Base-by-base conservation (phyloP, 1,140 invertebrate species). In the Pseudoatta argentina region DNA sequence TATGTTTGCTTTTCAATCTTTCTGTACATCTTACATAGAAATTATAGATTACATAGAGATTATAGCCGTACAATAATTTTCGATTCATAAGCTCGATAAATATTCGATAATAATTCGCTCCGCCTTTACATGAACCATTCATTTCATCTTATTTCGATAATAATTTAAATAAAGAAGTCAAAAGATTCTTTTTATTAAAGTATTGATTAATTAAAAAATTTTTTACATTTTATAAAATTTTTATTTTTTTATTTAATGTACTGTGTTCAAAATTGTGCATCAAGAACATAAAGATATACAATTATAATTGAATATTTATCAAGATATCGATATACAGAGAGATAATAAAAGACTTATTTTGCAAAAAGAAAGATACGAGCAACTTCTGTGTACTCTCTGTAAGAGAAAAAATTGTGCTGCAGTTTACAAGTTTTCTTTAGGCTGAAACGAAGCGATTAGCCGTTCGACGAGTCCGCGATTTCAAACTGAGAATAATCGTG, bases 1-100 rank as follows among this genome's bases (percentile, higher is more conserved):
- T 69, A 14, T 81, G 21, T 57, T 12, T 71, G 53, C 78, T 21
- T 27, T 67, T 81, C 21, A 51, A 81, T 81, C 64, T 71, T 71
- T 57, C 78, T 57, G 48, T 44, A 81, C 4, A 44, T 71, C 64
- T 81, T 57, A 27, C 34, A 57, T 48, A 21, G n/a, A 71, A 81
- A 81, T 69, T 57, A 16, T 59, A 81, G 14, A 39, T 30, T 57
- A 27, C 34, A 57, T 48, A 21, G n/a, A 71, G 71, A 81, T 69
- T 57, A 16, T 59, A 81, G 7, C 30, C 27, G 48, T 27, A n/a
- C 24, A n/a, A 48, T 48, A 59, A 44, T 73, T 59, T 44, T 57
- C 12, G 16, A 59, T 59, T 3, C 24, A 34, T 48, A 27, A 59
- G n/a, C 24, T 73, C 12, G 24, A 83, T 75, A 71, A 71, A 57